phyloP scores from a whole-genome alignment of 2,113 vertebrate genomes.

The Scartelaos histophorus region DNA sequence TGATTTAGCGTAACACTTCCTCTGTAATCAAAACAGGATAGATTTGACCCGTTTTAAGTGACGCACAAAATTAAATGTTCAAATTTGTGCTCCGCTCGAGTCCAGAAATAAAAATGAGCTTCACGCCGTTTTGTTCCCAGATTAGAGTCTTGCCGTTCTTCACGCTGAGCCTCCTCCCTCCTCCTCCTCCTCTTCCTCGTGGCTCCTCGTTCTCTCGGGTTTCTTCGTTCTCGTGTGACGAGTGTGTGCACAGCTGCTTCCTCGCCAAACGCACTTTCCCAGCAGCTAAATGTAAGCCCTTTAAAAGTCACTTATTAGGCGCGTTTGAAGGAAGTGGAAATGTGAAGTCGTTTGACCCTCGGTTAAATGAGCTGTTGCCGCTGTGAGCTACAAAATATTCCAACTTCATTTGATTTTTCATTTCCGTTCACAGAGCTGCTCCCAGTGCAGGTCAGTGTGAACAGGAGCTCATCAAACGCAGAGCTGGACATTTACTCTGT shows the following conservation, averaged over 20 bases:
- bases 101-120: too few relatives aligned
- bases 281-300: neutral
- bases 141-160: too few relatives aligned
- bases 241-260: neutral
- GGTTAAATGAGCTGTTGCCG: neutral
- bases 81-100: too few relatives aligned
- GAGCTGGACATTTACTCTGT: too few relatives aligned
- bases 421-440: neutral
- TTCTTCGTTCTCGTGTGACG: neutral
- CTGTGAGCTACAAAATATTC: neutral
- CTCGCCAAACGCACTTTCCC: neutral
- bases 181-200: neutral
- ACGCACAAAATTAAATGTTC: too few relatives aligned
- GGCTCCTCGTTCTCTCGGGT: neutral
- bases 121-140: too few relatives aligned
- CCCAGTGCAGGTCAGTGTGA: neutral
- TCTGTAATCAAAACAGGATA: too few relatives aligned
- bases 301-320: neutral
- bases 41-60: too few relatives aligned
- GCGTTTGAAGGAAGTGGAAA: neutral
- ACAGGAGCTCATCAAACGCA: too few relatives aligned
- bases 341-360: slow-evolving; percentile 1
- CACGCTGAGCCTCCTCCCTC: neutral
- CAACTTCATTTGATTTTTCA: too few relatives aligned
- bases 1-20: too few relatives aligned